Evolutionary conservation across 1,140 invertebrate species (phyloP).

Genomic region (Mya arenaria): DNA sequence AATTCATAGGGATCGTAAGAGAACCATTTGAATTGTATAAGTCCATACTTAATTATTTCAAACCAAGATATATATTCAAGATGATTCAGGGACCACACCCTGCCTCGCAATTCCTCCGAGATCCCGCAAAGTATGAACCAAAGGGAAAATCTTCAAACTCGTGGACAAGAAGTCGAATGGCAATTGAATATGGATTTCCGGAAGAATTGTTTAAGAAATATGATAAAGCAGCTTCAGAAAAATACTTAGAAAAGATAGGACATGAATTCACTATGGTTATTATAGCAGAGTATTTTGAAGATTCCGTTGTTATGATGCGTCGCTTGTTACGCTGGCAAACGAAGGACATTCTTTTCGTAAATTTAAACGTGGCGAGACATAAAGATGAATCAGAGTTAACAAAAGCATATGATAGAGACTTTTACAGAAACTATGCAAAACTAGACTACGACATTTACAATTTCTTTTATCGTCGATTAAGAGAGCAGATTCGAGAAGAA

Average conservation of each 20-base stretch:
- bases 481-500: slow-evolving; percentile 34
- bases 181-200: slow-evolving; percentile 61
- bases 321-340: slow-evolving; percentile 82
- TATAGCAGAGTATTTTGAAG: slow-evolving; percentile 83
- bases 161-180: slow-evolving; percentile 60
- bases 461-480: slow-evolving; percentile 50
- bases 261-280: slow-evolving; percentile 81
- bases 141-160: slow-evolving; percentile 25
- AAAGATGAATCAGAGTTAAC: neutral
- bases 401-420: slow-evolving; percentile 19
- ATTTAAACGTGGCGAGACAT: slow-evolving; percentile 37
- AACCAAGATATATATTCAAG: slow-evolving; percentile 35
- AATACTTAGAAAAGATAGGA: slow-evolving; percentile 44
- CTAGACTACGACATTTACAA: slow-evolving; percentile 60
- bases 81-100: slow-evolving; percentile 11
- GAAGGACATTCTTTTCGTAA: slow-evolving; percentile 77
- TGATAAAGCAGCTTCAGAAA: slow-evolving; percentile 12
- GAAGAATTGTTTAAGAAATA: slow-evolving; percentile 14
- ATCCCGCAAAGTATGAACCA: slow-evolving; percentile 49
- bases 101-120: slow-evolving; percentile 20
- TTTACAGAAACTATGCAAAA: slow-evolving; percentile 47
- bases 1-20: slow-evolving; percentile 62
- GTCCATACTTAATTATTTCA: slow-evolving; percentile 64
- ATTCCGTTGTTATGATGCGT: slow-evolving; percentile 82
- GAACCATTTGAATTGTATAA: slow-evolving; percentile 61